Evolutionary conservation across 2,797 vertebrate genomes (phyloP).

Genomic region (Sebastes paucispinis): DNA sequence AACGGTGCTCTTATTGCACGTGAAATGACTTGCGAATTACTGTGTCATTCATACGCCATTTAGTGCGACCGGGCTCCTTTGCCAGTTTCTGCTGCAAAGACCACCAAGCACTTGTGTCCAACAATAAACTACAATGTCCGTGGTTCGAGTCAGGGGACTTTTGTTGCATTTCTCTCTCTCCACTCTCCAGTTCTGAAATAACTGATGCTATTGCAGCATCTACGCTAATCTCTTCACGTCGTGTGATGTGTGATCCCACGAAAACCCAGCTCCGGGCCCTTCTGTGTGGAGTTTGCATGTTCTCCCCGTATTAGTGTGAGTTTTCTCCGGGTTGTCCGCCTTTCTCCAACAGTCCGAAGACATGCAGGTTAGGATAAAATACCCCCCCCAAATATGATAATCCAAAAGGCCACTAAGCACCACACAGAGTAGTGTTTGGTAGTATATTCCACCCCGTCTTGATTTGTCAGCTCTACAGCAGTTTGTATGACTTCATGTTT

Average conservation of each 20-base stretch:
- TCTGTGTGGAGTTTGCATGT: too few species aligned
- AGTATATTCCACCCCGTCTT: neutral
- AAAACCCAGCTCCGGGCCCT: too few species aligned
- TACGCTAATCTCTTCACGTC: too few species aligned
- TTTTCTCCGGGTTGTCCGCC: too few species aligned
- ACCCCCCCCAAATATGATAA: neutral
- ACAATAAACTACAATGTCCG: too few species aligned
- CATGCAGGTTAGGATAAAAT: neutral
- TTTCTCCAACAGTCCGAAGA: too few species aligned
- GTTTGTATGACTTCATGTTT: neutral
- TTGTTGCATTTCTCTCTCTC: neutral
- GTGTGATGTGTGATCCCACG: too few species aligned
- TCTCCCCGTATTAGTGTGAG: too few species aligned
- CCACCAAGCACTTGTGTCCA: neutral
- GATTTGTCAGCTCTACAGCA: neutral
- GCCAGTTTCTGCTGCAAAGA: constrained; percentile 2
- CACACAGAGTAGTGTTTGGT: neutral
- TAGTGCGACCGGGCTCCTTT: neutral
- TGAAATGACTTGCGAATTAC: too few species aligned
- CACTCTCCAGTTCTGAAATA: neutral
- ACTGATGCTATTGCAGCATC: neutral
- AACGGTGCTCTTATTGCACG: too few species aligned
- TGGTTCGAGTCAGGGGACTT: neutral
- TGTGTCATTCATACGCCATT: too few species aligned
- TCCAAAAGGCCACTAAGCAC: neutral